These are phyloP conservation scores for Tichodroma muraria DNA, from an alignment of 2,113 vertebrate genomes.

Conservation along the genomic window DNA sequence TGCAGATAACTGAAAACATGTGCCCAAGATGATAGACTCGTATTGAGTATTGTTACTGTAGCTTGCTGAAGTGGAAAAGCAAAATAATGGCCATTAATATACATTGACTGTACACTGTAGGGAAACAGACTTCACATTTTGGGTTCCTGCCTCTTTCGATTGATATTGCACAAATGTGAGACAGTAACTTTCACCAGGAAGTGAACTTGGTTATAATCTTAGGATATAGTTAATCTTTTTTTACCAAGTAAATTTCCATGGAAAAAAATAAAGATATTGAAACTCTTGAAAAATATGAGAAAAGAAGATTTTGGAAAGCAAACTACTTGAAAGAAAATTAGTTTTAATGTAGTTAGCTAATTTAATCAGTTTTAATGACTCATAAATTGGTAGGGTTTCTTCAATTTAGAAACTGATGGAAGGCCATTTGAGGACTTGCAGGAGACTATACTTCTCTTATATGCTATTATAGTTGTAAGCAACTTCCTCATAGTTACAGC, in stretches of 20 bases:
- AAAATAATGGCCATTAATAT: not conserved
- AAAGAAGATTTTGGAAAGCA: not conserved
- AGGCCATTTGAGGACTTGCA: not conserved
- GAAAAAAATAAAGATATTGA: not conserved
- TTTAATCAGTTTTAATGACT: not conserved
- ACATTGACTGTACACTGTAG: not conserved
- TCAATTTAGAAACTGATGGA: not conserved
- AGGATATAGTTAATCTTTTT: not conserved
- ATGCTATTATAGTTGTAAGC: not conserved
- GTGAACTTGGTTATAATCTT: not conserved
- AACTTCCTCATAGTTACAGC: not conserved
- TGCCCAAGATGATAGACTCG: not conserved
- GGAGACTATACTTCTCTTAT: not conserved
- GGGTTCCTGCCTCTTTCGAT: not conserved
- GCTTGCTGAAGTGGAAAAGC: not conserved
- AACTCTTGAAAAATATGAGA: not conserved
- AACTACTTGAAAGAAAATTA: not conserved
- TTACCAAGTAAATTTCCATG: not conserved
- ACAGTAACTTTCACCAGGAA: not conserved
- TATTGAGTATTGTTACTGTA: not conserved
- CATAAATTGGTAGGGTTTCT: not conserved
- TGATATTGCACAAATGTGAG: not conserved
- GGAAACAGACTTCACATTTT: not conserved
- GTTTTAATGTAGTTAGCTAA: not conserved
- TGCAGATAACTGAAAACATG: not conserved